A percentile compares a stretch with the other conserved stretches of the same genome.
phyloP scores from a whole-genome alignment of 2,888 invertebrate species.

The Erebia aethiops region DNA sequence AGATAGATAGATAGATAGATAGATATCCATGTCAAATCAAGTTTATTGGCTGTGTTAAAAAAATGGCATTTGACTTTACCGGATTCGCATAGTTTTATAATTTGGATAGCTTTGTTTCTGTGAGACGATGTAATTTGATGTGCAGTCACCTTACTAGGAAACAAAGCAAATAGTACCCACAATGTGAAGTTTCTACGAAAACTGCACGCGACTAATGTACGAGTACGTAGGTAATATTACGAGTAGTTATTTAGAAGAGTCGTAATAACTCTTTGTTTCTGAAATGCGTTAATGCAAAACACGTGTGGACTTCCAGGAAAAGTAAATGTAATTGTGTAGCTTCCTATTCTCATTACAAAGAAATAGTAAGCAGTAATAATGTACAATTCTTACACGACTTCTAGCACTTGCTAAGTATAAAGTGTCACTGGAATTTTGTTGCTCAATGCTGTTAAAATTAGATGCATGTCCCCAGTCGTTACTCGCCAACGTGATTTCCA shows the following conservation, averaged over 20 bases:
- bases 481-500: neutral
- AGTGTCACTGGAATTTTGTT: neutral
- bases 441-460: neutral
- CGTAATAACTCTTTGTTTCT: neutral
- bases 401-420: neutral
- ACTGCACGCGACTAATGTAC: neutral
- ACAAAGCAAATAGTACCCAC: neutral
- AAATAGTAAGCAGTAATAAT: neutral
- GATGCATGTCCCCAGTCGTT: neutral
- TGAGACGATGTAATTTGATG: neutral
- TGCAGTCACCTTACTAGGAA: neutral
- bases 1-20: too few relatives aligned
- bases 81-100: too few relatives aligned
- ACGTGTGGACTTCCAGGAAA: neutral
- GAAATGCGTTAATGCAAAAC: neutral
- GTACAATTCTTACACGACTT: neutral
- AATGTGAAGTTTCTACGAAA: neutral
- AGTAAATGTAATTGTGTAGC: neutral
- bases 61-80: too few relatives aligned
- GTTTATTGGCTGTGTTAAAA: too few relatives aligned
- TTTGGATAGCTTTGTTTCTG: neutral
- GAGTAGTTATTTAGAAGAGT: neutral
- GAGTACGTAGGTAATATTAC: too few relatives aligned
- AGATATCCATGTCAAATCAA: too few relatives aligned
- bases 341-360: neutral